A percentile compares a stretch with the other conserved stretches of the same genome.
These are phyloP conservation scores for Lepidotrigona ventralis DNA, from an alignment of 1,140 invertebrate species.

Conservation along the genomic window DNA sequence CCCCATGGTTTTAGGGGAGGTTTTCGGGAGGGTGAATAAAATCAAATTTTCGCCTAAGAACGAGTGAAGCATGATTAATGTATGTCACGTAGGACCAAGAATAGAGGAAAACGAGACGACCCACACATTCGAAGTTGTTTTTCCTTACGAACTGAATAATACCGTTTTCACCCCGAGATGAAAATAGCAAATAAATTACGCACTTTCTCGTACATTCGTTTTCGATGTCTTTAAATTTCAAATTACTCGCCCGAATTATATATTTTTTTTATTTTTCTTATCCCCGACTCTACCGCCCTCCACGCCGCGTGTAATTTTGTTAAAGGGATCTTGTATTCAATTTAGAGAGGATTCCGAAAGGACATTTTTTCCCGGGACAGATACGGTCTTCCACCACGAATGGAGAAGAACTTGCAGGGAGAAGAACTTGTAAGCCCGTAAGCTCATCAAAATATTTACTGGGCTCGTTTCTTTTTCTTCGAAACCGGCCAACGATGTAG, in stretches of 20 bases:
- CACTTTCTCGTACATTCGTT: not conserved
- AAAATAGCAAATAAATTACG: constrained; percentile 31
- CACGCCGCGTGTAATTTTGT: constrained; percentile 50
- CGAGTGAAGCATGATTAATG: constrained; percentile 60
- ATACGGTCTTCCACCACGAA: constrained; percentile 31
- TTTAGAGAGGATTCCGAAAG: constrained; percentile 58
- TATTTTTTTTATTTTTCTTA: not conserved
- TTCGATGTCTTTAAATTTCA: not conserved
- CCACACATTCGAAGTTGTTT: constrained; percentile 51
- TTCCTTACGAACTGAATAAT: constrained; percentile 34
- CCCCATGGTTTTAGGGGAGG: not conserved
- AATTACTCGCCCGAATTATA: constrained; percentile 21
- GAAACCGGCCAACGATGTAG: constrained; percentile 32
- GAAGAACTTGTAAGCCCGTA: constrained; percentile 53
- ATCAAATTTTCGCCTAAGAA: constrained; percentile 63
- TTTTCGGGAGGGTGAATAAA: constrained; percentile 56
- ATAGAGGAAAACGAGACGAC: constrained; percentile 54
- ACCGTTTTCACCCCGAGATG: not conserved
- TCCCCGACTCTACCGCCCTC: no score
- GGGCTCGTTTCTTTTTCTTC: constrained; percentile 44
- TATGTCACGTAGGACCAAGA: constrained; percentile 56
- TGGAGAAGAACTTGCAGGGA: not conserved
- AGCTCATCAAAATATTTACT: constrained; percentile 65
- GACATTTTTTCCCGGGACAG: constrained; percentile 45
- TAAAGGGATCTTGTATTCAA: constrained; percentile 63